These are phyloP conservation scores for Pyrrhia umbra DNA, from an alignment of 2,888 invertebrate genomes.

Conservation along the genomic window DNA sequence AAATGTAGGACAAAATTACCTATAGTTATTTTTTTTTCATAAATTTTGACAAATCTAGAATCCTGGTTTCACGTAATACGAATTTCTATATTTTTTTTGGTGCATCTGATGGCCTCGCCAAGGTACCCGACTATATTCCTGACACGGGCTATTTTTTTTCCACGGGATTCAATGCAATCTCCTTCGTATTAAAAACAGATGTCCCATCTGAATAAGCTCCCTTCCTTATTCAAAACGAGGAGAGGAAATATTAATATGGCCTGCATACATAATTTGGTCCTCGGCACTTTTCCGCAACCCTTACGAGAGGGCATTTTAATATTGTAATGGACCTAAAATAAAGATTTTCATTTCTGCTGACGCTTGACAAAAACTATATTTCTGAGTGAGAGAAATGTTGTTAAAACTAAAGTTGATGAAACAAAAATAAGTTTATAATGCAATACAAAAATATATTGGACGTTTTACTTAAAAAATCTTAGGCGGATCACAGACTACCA, in stretches of 20 bases:
- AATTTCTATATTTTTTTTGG: too few species aligned
- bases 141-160: neutral
- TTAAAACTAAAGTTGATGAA: neutral
- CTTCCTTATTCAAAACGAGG: neutral
- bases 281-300: neutral
- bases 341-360: constrained; percentile 24
- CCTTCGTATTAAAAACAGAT: neutral
- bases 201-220: neutral
- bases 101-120: neutral
- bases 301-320: constrained; percentile 28
- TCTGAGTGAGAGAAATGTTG: too few species aligned
- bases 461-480: neutral
- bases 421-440: neutral
- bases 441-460: neutral
- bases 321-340: constrained; percentile 28
- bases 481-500: neutral
- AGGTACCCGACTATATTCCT: neutral
- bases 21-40: too few species aligned
- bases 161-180: neutral
- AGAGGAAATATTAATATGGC: constrained; percentile 10
- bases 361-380: constrained; percentile 23
- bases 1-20: too few species aligned
- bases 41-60: too few species aligned
- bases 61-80: too few species aligned
- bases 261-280: neutral